A percentile compares a stretch with the other conserved stretches of the same genome.
Conservation (phyloP, 2,888 invertebrate species). For the Andricus quercusramuli region DNA sequence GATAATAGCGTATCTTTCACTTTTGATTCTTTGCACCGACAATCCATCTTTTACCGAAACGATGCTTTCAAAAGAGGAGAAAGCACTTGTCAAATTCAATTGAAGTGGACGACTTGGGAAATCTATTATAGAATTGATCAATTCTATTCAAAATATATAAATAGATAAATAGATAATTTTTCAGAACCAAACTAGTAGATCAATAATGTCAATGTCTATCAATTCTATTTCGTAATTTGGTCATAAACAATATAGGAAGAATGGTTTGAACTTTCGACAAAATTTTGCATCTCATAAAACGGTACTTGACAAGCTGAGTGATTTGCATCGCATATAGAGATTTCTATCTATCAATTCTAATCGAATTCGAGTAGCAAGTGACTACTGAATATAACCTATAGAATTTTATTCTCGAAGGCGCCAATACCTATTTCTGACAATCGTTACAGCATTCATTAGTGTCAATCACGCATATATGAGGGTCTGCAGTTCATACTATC, state of each 20-base stretch:
- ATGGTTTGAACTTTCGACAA: not conserved
- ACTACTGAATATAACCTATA: slow-evolving; percentile 14
- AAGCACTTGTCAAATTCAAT: slow-evolving; percentile 10
- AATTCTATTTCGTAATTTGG: not conserved
- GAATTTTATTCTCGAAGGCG: slow-evolving; percentile 13
- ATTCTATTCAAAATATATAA: not conserved
- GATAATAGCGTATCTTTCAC: slow-evolving; percentile 58
- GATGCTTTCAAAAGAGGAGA: slow-evolving; percentile 6
- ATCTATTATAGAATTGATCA: slow-evolving; percentile 12
- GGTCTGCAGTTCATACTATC: not conserved
- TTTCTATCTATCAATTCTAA: slow-evolving; percentile 33
- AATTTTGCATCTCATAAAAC: slow-evolving; percentile 10
- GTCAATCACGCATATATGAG: not conserved
- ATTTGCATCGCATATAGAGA: slow-evolving; percentile 32
- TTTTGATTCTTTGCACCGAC: slow-evolving; percentile 22
- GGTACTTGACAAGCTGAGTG: slow-evolving; percentile 14
- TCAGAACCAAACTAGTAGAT: not conserved
- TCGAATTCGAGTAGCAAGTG: slow-evolving; percentile 30
- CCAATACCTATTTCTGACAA: slow-evolving; percentile 35
- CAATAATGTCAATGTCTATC: not conserved
- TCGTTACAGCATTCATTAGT: slow-evolving; percentile 30
- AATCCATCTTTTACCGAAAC: slow-evolving; percentile 27
- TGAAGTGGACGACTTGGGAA: not conserved
- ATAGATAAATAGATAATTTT: not conserved
- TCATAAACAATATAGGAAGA: not conserved